Evolutionary conservation across 2,888 invertebrate genomes (phyloP).

Genomic region (Trileptium ribeirensis): DNA sequence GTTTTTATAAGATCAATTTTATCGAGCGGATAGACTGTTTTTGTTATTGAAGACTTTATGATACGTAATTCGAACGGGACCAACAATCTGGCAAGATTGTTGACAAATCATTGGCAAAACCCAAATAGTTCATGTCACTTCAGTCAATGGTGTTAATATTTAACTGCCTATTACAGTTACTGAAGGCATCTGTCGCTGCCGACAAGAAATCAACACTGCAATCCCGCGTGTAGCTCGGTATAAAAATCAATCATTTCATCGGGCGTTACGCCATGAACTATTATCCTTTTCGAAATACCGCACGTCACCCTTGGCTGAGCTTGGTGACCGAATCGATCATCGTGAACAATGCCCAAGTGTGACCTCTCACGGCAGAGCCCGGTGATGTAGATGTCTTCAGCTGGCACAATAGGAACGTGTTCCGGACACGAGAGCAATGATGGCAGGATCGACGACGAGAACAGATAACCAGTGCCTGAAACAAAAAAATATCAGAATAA

Average conservation of each 20-base stretch:
- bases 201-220: too few relatives aligned
- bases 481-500: too few relatives aligned
- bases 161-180: too few relatives aligned
- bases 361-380: not conserved
- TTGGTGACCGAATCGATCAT: not conserved
- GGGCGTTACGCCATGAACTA: not conserved
- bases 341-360: not conserved
- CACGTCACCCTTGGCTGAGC: not conserved
- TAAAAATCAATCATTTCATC: not conserved
- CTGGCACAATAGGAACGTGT: not conserved
- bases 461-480: not conserved
- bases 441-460: not conserved
- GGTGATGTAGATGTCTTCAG: conserved; percentile 6
- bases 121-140: too few relatives aligned
- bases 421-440: not conserved
- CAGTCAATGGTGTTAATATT: too few relatives aligned
- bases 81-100: too few relatives aligned
- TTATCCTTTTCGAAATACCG: not conserved
- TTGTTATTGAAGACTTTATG: too few relatives aligned
- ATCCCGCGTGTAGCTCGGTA: not conserved
- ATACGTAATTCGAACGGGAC: too few relatives aligned
- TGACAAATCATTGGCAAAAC: too few relatives aligned
- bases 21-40: too few relatives aligned
- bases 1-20: too few relatives aligned
- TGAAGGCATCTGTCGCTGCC: too few relatives aligned